A percentile compares a stretch with the other conserved stretches of the same genome.
phyloP scores from a whole-genome alignment of 2,888 invertebrate species.

The Dendrolimus pini region DNA sequence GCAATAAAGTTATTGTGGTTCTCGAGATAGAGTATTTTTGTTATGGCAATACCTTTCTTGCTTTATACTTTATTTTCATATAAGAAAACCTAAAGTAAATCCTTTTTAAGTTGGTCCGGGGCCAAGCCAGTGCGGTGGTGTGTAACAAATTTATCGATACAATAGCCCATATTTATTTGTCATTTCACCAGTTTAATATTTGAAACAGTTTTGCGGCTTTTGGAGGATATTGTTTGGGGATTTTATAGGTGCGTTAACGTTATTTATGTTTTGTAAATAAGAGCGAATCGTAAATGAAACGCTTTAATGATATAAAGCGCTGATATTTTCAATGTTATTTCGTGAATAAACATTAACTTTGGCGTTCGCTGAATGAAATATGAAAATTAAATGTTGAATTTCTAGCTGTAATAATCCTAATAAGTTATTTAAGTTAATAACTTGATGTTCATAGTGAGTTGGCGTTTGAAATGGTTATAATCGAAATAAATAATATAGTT shows the following conservation, averaged over 20 bases:
- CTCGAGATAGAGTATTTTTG: too few relatives aligned
- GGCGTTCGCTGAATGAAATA: too few relatives aligned
- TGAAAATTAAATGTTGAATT: too few relatives aligned
- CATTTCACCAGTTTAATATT: neutral
- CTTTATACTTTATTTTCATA: too few relatives aligned
- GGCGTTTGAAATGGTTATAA: too few relatives aligned
- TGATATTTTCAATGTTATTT: neutral
- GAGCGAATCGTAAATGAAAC: neutral
- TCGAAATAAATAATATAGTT: too few relatives aligned
- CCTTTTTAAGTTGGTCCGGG: conserved; percentile 2
- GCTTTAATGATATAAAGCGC: neutral
- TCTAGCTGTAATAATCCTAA: too few relatives aligned
- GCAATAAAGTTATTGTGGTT: too few relatives aligned
- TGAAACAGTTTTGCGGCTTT: neutral
- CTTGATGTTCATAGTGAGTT: too few relatives aligned
- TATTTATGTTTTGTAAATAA: neutral
- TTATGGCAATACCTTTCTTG: too few relatives aligned
- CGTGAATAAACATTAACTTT: too few relatives aligned
- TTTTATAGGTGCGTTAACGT: neutral
- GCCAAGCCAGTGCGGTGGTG: conserved; percentile 27
- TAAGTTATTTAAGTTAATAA: too few relatives aligned
- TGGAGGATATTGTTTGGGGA: neutral
- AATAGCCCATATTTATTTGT: neutral
- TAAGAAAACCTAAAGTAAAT: neutral
- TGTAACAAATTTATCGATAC: conserved; percentile 21